Base-by-base conservation (phyloP, 2,888 invertebrate genomes). In the Lymantria dispar region DNA sequence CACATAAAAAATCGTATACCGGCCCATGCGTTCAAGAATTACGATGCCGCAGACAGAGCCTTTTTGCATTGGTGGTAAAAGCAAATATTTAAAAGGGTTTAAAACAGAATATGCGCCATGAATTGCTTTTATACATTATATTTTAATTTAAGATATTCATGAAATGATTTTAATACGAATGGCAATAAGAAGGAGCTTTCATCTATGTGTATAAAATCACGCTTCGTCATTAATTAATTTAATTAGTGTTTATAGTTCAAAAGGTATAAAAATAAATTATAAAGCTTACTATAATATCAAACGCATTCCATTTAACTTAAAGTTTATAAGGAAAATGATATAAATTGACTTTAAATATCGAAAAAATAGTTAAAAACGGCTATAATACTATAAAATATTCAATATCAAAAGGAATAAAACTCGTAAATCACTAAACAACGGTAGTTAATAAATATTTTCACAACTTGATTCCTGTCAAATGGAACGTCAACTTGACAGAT, bases 401-500 rank as follows among this genome's bases (percentile, higher is more conserved):
- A 43, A 56, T 68, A 70, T 70, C 65, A 68, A 70, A 68, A 48
- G 60, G 13, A 60, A 52, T 58, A 48, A 49, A 45, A 45, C 40
- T 37, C 42, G 54, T 68, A 60, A 50, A 69, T 71, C 62, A 69
- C 54, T 43, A 41, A 47, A 56, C 48, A 50, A 61, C 68, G 49
- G 70, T 70, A 68, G 68, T 62, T 60, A 62, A 66, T 62, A 67
- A 61, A 70, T 70, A 62, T 70, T 67, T 70, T 70, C 68, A 70
- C 68, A 67, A 70, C 41, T 67, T 68, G 64, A 70, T 66, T 53
- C 44, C 60, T 62, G 60, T 69, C 60, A 66, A 63, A 67, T 52
- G 49, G 39, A 62, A 69, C 60, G 58, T 63, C 70, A 70, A 67
- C 52, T 63, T 61, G 53, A 70, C 54, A 55, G 52, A 50, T 52